Percentiles rank a stretch among this genome's conserved stretches.
These are phyloP conservation scores for Loxodonta africana DNA, from an alignment of 2,113 vertebrate genomes.

Conservation along the genomic window DNA sequence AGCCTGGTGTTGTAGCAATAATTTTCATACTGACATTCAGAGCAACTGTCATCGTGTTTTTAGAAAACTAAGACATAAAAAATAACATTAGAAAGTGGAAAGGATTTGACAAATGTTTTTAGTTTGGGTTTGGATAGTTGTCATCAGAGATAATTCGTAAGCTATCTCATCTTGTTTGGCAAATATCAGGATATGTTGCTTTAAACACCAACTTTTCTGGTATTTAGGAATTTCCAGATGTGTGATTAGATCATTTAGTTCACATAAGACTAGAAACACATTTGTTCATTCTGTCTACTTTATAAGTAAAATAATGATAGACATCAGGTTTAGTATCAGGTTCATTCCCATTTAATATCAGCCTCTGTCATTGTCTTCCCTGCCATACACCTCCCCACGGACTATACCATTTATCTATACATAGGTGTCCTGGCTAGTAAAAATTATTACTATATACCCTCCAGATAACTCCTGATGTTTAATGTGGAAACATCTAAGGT, in stretches of 20 bases:
- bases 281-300: slow-evolving; percentile 58
- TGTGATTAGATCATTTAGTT: slow-evolving; percentile 56
- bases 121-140: slow-evolving; percentile 76
- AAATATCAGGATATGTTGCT: slow-evolving; percentile 75
- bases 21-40: slow-evolving; percentile 67
- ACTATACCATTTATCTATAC: neutral
- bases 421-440: neutral
- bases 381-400: neutral
- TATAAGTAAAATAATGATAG: slow-evolving; percentile 47
- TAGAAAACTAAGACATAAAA: slow-evolving; percentile 58
- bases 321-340: neutral
- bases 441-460: neutral
- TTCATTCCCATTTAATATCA: slow-evolving; percentile 1
- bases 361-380: neutral
- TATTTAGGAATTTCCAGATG: slow-evolving; percentile 71
- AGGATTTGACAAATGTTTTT: slow-evolving; percentile 75
- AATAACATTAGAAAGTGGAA: slow-evolving; percentile 69
- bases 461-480: neutral
- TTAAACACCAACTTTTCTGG: slow-evolving; percentile 75
- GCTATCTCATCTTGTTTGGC: slow-evolving; percentile 73
- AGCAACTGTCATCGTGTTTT: slow-evolving; percentile 49
- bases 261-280: slow-evolving; percentile 42
- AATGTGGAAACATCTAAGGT: neutral
- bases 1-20: slow-evolving; percentile 9
- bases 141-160: slow-evolving; percentile 73